Base-by-base conservation (phyloP, 2,888 invertebrate species). In the Griposia aprilina region DNA sequence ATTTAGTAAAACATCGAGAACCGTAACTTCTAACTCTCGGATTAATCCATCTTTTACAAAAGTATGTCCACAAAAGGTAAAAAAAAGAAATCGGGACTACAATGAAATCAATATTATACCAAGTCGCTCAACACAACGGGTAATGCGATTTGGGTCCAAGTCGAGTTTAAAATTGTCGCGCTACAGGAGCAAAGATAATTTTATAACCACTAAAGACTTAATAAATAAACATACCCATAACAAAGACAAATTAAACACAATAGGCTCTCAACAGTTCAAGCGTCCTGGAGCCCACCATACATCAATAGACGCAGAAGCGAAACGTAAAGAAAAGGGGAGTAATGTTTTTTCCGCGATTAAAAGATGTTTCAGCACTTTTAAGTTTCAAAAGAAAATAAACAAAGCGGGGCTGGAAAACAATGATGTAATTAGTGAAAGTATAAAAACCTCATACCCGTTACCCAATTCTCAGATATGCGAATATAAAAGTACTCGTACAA, bases 291-390 rank as follows among this genome's bases (percentile, higher is more conserved):
- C 36, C 6, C 6, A 55, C 6, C 60, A 71, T n/a, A 71, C 57
- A 36, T 41, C 50, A 78, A n/a, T 48, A 15, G 36, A 70, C 0
- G 23, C 23, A 23, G 74, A 74, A 66, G 23, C 17, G n/a, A 82
- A 60, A 74, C 36, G 11, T 30, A 76, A 74, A 63, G 69, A 80
- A 78, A 80, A 76, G 52, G 60, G 70, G 59, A 72, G 48, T 50
- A 67, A 55, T 60, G 36, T 83, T 50, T 70, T 77, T 60, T 79
- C 89, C 20, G 57, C 70, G 26, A 71, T 83, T 11, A 82, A 83
- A 69, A 75, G 50, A 76, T 89, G 79, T 82, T 80, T 85, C 50
- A 83, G 81, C 79, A 74, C 76, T 20, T 72, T 85, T 1, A 87
- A 82, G 30, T 73, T 87, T 48, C 71, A 78, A 63, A 83, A 76